Base-by-base conservation (phyloP, 2,888 invertebrate species). In the Latheticus oryzae region DNA sequence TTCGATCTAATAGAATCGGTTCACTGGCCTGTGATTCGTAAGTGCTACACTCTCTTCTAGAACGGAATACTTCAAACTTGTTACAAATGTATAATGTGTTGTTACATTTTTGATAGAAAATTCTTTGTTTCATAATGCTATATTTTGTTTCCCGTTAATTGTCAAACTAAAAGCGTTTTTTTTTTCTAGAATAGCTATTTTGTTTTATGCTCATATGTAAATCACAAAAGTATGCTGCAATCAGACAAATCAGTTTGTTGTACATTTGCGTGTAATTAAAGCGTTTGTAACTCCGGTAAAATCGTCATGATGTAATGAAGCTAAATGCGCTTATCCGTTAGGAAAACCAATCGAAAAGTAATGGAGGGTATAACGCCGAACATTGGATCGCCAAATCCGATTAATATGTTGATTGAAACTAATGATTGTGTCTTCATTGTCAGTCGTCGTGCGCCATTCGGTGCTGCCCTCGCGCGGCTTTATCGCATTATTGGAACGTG, bases 321-420 rank as follows among this genome's bases (percentile, higher is more conserved):
- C 33, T 55, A 61, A 61, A 48, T 28, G 45, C 33, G 45, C 58
- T 51, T 56, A 60, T 57, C 64, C 51, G 57, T 35, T 40, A 45
- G 52, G 58, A 52, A 58, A 60, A 60, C 52, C 62, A 66, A 69
- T 68, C 62, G 62, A 60, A 68, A 71, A 67, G 70, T 72, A 74
- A 74, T 73, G 67, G 73, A 66, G 72, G 69, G 71, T 69, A 64
- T 70, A 73, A 72, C 65, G 63, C 42, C 61, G 68, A 66, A 65
- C 67, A 63, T 63, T 66, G 66, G 58, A 54, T 54, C 62, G 65
- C 66, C 66, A 69, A 74, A 74, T 72, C 70, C 73, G 73, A 75
- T 76, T 76, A 76, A 76, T 74, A 74, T 75, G 75, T 75, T 75
- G 75, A 75, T 75, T 76, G 76, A 75, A 75, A 75, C 75, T 74